These are phyloP conservation scores for Dipus sagitta DNA, from an alignment of 2,797 vertebrate species.

Conservation along the genomic window DNA sequence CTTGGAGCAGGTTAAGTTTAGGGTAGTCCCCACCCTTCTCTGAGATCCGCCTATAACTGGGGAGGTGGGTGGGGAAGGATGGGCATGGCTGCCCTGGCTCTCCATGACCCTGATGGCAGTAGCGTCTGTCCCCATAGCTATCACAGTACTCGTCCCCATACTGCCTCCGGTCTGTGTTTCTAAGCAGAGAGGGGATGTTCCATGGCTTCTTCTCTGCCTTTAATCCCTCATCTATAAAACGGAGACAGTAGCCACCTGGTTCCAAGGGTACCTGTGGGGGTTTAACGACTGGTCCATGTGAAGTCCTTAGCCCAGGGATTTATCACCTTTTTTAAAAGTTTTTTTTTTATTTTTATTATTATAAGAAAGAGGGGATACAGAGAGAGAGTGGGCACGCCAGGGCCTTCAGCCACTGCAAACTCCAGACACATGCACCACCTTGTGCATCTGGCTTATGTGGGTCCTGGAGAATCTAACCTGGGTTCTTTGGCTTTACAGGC, in stretches of 20 bases:
- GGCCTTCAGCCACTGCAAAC: no score
- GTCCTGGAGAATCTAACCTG: no score
- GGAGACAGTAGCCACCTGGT: accelerated
- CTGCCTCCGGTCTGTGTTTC: background rate
- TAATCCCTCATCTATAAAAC: background rate
- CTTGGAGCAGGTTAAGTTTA: background rate
- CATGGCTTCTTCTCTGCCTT: background rate
- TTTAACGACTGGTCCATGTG: accelerated
- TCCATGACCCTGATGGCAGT: background rate
- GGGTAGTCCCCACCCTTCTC: background rate
- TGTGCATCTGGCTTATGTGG: no score
- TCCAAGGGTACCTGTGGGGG: background rate
- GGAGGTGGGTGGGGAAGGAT: no score
- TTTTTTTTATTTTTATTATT: no score
- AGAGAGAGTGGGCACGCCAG: no score
- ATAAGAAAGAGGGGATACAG: no score
- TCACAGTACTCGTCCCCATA: background rate
- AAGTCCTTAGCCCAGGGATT: background rate
- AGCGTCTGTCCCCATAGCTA: no score
- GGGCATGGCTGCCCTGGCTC: background rate
- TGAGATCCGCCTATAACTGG: no score
- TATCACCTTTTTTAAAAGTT: background rate
- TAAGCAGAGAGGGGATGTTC: background rate
- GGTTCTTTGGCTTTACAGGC: no score
- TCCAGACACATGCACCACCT: no score